phyloP scores from a whole-genome alignment of 2,888 invertebrate genomes.

The Pristionchus maxplancki region DNA sequence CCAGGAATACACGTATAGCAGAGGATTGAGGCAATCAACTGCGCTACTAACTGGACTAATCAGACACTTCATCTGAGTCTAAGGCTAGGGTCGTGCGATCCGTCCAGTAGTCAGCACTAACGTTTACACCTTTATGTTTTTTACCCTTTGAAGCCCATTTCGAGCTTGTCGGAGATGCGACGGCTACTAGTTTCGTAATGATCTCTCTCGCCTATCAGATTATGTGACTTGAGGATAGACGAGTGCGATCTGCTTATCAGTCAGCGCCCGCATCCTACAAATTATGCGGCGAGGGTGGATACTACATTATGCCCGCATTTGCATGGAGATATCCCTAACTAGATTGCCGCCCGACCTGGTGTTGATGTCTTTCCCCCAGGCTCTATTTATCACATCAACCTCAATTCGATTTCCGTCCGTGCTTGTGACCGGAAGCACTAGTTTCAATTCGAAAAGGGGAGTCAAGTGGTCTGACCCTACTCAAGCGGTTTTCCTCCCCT shows the following conservation, averaged over 20 bases:
- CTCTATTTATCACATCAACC: background rate
- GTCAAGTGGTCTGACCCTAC: background rate
- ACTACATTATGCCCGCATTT: background rate
- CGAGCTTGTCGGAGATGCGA: no score
- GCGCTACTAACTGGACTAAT: background rate
- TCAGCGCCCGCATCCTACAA: no score
- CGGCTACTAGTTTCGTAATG: no score
- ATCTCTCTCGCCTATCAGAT: no score
- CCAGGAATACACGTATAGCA: background rate
- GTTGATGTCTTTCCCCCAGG: background rate
- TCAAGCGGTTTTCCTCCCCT: background rate
- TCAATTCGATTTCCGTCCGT: background rate
- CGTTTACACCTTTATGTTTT: no score
- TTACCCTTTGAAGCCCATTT: no score
- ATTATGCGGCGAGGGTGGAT: no score
- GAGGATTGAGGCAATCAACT: background rate
- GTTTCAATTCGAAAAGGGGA: background rate
- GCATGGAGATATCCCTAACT: background rate
- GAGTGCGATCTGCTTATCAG: no score
- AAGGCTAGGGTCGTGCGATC: no score
- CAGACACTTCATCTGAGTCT: background rate
- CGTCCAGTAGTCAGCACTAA: no score
- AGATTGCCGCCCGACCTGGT: background rate
- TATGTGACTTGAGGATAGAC: no score
- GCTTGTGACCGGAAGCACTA: background rate